Percentiles rank a stretch among this genome's conserved stretches.
Conservation (phyloP, 2,888 invertebrate genomes). For the Muscina levida region DNA sequence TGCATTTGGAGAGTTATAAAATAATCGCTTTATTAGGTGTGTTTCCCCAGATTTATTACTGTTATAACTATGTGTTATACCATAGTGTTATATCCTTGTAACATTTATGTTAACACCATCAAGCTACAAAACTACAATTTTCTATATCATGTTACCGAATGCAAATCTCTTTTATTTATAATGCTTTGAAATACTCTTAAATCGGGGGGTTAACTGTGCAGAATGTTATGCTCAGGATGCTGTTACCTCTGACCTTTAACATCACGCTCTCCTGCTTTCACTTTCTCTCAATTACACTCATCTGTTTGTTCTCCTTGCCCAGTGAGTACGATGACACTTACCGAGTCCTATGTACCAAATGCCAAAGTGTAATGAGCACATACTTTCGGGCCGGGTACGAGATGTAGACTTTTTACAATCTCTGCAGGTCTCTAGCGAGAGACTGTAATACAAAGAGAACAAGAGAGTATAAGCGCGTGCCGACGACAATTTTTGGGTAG, state of each 20-base stretch:
- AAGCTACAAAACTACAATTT: slow-evolving; percentile 39
- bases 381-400: background rate
- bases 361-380: background rate
- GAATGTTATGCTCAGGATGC: background rate
- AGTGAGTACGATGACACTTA: background rate
- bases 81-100: slow-evolving; percentile 7
- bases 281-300: background rate
- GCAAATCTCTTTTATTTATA: background rate
- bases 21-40: too few species aligned
- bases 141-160: background rate
- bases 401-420: background rate
- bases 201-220: background rate
- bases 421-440: background rate
- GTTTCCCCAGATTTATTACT: too few species aligned
- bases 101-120: background rate
- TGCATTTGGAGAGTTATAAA: too few species aligned
- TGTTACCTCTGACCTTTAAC: slow-evolving; percentile 2
- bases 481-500: slow-evolving; percentile 25
- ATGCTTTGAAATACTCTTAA: slow-evolving; percentile 30
- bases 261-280: slow-evolving; percentile 2
- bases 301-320: background rate
- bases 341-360: background rate
- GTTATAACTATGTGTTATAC: slow-evolving; percentile 37
- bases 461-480: slow-evolving; percentile 27
- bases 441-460: background rate